These are phyloP conservation scores for Nycticorax nycticorax DNA, from an alignment of 2,113 vertebrate genomes.

Conservation along the genomic window DNA sequence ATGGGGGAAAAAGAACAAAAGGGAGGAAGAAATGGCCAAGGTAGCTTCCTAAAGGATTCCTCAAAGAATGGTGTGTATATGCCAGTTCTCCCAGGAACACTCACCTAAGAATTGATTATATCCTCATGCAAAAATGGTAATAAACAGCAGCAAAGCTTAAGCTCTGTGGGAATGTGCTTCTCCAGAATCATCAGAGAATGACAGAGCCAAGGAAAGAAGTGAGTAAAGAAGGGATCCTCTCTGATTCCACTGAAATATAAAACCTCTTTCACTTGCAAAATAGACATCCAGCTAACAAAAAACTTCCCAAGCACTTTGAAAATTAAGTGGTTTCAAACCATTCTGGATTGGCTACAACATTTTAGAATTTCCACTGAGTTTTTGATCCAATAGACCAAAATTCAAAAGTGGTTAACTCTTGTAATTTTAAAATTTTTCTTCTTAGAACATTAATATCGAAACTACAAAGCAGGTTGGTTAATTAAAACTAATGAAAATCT, in stretches of 20 bases:
- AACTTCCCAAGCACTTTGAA: background rate
- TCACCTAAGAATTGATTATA: background rate
- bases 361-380: background rate
- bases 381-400: background rate
- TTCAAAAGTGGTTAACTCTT: background rate
- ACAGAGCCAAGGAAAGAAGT: background rate
- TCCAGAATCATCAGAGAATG: background rate
- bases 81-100: background rate
- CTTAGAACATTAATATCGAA: background rate
- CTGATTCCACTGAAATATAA: background rate
- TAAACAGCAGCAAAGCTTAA: background rate
- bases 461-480: background rate
- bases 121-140: background rate
- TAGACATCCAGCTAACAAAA: background rate
- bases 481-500: conserved; percentile 48
- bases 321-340: background rate
- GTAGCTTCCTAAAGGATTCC: background rate
- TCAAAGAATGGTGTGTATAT: background rate
- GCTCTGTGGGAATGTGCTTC: background rate
- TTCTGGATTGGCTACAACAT: background rate
- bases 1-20: background rate
- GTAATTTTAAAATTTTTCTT: background rate
- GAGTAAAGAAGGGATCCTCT: background rate
- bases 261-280: background rate
- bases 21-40: background rate